These are phyloP conservation scores for Sinopyrophorus schimmeli DNA, from an alignment of 2,888 invertebrate species.

Conservation along the genomic window DNA sequence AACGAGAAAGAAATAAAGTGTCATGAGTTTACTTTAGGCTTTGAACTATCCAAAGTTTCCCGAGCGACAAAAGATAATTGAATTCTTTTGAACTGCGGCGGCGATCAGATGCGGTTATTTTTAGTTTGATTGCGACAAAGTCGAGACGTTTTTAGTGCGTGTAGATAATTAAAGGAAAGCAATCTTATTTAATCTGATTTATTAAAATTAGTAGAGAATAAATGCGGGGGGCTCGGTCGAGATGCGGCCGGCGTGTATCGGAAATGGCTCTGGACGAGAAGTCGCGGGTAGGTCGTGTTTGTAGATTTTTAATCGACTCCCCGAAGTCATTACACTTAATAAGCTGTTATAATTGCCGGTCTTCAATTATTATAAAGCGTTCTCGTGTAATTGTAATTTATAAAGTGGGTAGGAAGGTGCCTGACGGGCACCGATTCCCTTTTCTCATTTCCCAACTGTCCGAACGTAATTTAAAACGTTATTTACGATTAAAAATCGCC, in stretches of 20 bases:
- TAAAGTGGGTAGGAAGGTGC: conserved; percentile 17
- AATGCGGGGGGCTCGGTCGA: conserved; percentile 13
- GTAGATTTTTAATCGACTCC: conserved; percentile 23
- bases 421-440: conserved; percentile 10
- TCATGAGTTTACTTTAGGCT: too few relatives aligned
- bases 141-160: conserved; percentile 4
- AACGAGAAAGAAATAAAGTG: too few relatives aligned
- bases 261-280: conserved; percentile 8
- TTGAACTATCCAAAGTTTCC: too few relatives aligned
- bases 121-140: conserved; percentile 17
- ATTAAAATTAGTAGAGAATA: conserved; percentile 23
- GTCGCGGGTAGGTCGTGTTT: conserved; percentile 12
- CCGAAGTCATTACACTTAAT: conserved; percentile 19
- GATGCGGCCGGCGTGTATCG: conserved; percentile 16
- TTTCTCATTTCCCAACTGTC: conserved; percentile 17
- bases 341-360: conserved; percentile 21
- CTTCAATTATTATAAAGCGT: conserved; percentile 22
- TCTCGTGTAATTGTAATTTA: conserved; percentile 20
- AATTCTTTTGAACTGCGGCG: conserved; percentile 5
- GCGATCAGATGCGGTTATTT: conserved; percentile 3
- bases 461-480: conserved; percentile 13
- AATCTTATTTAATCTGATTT: conserved; percentile 21
- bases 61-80: conserved; percentile 11
- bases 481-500: conserved; percentile 18
- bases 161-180: too few relatives aligned